Evolutionary conservation across 2,797 vertebrate genomes (phyloP), one percentile per base, ranked within the genome.

Genomic region (Taeniopygia guttata): DNA sequence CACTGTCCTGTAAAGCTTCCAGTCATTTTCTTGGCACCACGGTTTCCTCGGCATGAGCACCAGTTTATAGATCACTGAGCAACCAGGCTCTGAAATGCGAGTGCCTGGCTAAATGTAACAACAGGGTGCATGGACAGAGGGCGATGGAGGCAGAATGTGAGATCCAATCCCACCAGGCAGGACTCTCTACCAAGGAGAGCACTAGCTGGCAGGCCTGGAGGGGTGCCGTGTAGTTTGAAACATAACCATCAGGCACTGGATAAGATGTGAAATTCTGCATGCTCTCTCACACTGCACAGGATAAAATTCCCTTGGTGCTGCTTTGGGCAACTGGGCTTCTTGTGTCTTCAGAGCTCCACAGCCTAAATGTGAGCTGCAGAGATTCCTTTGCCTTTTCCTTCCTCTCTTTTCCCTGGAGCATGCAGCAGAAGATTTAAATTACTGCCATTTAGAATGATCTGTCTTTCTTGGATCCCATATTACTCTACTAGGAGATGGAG

Each of bases 371-470:
- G 58, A 80, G 59, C 83, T 85, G 38, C n/a, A 63, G 77, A 86
- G 59, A n/a, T 66, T 69, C 0, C 1, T 43, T 81, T 81, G 46
- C 54, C 40, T 90, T 83, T 87, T 75, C 46, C 21, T 43, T 83
- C 58, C 46, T 60, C 42, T 59, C 40, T 55, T 72, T 68, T 81
- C 54, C 40, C 67, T 68, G 43, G 51, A 91, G 68, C 5, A 16
- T 43, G 43, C 46, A 81, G 52, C 74, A 90, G 67, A 90, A 66
- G 68, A 95, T 89, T 94, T 89, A 78, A 55, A 88, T 91, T 90
- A 76, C 70, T 96, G 68, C 85, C 45, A 15, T 88, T 91, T 88
- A 90, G 36, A 95, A 93, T 40, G 38, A 88, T 43, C 52, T 74
- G 27, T 46, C 64, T 94, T 96, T 92, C 85, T 49, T 32, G 58